Conservation (phyloP, 2,888 invertebrate genomes). For the Caenorhabditis sinica region DNA sequence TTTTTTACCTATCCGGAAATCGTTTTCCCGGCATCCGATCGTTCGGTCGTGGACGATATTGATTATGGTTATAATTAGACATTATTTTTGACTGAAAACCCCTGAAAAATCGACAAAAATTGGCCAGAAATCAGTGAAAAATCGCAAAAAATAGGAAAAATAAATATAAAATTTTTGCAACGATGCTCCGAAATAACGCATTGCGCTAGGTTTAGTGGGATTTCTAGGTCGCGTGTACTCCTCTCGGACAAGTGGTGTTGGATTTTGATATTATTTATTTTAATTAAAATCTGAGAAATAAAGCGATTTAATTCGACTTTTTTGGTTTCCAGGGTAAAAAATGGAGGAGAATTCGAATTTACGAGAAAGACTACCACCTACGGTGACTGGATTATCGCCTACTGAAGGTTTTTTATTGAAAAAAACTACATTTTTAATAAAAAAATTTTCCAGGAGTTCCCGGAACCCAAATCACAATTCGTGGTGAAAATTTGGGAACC, state of each 20-base stretch:
- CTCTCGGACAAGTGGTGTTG: slow-evolving; percentile 34
- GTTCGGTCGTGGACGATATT: neutral
- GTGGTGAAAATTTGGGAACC: slow-evolving; percentile 94
- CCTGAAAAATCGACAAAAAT: slow-evolving; percentile 5
- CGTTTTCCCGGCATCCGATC: slow-evolving; percentile 39
- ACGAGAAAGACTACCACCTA: slow-evolving; percentile 66
- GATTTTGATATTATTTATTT: neutral
- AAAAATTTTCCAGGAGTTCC: slow-evolving; percentile 66
- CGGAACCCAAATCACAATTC: slow-evolving; percentile 85
- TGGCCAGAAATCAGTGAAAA: slow-evolving; percentile 13
- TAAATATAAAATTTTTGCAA: neutral
- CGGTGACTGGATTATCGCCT: slow-evolving; percentile 96
- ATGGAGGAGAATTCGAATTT: slow-evolving; percentile 49
- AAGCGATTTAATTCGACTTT: neutral
- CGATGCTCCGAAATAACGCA: slow-evolving; percentile 37
- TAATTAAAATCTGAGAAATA: neutral
- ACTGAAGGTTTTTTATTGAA: slow-evolving; percentile 89
- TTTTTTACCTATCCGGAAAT: slow-evolving; percentile 61
- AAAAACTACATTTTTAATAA: neutral
- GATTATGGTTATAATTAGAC: slow-evolving; percentile 17
- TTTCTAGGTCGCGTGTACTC: slow-evolving; percentile 39
- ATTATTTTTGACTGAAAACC: slow-evolving; percentile 18
- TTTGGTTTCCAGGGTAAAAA: slow-evolving; percentile 22
- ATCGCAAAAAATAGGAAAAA: neutral
- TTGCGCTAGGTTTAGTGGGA: slow-evolving; percentile 15